Conservation (phyloP, 2,888 invertebrate species). For the Drosophila aldrichi region DNA sequence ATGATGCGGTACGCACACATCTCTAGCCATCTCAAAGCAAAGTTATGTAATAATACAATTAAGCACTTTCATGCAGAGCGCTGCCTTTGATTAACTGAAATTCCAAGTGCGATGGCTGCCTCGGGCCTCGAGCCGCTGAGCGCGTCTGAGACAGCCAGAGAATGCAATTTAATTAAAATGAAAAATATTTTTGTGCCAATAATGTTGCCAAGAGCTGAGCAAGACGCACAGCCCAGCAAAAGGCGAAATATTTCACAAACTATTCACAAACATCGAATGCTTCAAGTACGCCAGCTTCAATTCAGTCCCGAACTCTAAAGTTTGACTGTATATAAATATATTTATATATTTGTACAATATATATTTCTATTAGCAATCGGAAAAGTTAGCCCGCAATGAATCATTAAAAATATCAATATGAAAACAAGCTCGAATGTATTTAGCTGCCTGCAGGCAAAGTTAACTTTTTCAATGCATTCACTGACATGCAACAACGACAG, state of each 20-base stretch:
- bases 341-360: background rate
- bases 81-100: constrained; percentile 77
- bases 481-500: constrained; percentile 20
- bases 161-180: constrained; percentile 79
- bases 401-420: constrained; percentile 31
- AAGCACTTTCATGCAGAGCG: constrained; percentile 70
- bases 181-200: constrained; percentile 62
- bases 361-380: constrained; percentile 18
- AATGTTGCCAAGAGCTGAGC: constrained; percentile 38
- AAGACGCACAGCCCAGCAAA: background rate
- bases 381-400: constrained; percentile 25
- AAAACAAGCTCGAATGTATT: constrained; percentile 37
- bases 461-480: constrained; percentile 37
- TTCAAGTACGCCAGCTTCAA: background rate
- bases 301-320: constrained; percentile 1
- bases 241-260: constrained; percentile 19
- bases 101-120: constrained; percentile 37
- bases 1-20: background rate
- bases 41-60: constrained; percentile 76
- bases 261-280: constrained; percentile 1
- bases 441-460: constrained; percentile 35
- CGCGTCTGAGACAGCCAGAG: constrained; percentile 29
- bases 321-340: constrained; percentile 5
- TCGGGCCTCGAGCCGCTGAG: constrained; percentile 1
- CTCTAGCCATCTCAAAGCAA: constrained; percentile 19